Evolutionary conservation across 2,113 vertebrate genomes (phyloP).

Genomic region (Tor tambroides): DNA sequence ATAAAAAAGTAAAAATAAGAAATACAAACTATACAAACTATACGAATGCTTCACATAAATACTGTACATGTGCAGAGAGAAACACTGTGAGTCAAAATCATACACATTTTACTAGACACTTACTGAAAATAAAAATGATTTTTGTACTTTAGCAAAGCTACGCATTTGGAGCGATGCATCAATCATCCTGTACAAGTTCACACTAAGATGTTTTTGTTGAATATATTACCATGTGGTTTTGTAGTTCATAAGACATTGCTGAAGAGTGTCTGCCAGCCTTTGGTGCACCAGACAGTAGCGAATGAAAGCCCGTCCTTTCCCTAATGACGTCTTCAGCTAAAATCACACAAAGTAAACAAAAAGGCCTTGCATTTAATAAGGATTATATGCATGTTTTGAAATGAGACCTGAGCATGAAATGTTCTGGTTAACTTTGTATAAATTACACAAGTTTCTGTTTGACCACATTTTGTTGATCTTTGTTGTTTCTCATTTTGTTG

Average conservation of each 20-base stretch:
- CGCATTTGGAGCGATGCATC: not conserved
- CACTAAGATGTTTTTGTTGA: not conserved
- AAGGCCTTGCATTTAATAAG: not conserved
- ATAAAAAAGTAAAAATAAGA: too few relatives aligned
- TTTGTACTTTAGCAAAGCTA: not conserved
- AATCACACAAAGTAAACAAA: slow-evolving; percentile 31
- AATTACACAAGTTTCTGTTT: not conserved
- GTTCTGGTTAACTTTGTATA: not conserved
- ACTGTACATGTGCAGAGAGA: too few relatives aligned
- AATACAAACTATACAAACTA: too few relatives aligned
- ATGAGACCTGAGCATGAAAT: not conserved
- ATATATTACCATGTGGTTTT: slow-evolving; percentile 86
- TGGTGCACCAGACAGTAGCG: slow-evolving; percentile 95
- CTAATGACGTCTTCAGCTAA: slow-evolving; percentile 94
- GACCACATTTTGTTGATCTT: too few relatives aligned
- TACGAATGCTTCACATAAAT: too few relatives aligned
- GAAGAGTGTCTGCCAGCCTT: slow-evolving; percentile 92
- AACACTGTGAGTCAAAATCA: too few relatives aligned
- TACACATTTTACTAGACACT: not conserved
- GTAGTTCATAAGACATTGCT: slow-evolving; percentile 94
- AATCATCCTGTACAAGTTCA: not conserved
- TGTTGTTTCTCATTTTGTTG: not conserved
- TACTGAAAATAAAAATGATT: not conserved
- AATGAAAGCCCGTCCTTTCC: slow-evolving; percentile 93
- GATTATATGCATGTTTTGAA: not conserved